These are phyloP conservation scores for Gnathonemus longibarbis DNA, from an alignment of 2,113 vertebrate genomes.

Conservation along the genomic window DNA sequence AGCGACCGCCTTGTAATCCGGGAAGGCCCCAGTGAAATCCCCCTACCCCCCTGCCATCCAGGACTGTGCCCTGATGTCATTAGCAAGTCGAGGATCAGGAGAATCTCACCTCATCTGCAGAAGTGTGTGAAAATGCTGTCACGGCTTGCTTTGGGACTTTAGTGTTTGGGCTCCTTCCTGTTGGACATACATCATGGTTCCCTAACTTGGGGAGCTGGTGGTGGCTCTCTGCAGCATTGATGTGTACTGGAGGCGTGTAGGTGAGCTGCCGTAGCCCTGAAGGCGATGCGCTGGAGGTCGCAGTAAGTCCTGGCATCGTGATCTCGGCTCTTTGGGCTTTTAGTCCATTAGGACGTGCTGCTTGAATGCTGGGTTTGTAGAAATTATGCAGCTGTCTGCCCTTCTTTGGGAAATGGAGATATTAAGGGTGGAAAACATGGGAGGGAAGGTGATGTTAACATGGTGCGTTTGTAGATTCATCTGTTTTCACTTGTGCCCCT, in stretches of 20 bases:
- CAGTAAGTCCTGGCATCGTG: background rate
- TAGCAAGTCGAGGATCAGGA: background rate
- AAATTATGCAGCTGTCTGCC: background rate
- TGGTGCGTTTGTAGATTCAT: background rate
- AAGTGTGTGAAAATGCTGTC: background rate
- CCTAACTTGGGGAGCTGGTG: background rate
- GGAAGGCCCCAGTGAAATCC: background rate
- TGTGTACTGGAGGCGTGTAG: background rate
- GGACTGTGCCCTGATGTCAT: slow-evolving; percentile 1
- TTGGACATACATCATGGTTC: background rate
- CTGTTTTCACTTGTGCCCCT: background rate
- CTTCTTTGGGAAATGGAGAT: background rate
- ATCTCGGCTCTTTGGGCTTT: background rate
- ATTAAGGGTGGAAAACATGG: background rate
- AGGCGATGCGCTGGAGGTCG: background rate
- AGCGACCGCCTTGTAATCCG: background rate
- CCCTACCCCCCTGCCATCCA: background rate
- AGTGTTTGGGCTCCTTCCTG: background rate
- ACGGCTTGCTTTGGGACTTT: background rate
- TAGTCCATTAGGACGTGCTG: background rate
- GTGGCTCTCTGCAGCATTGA: background rate
- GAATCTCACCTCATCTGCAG: background rate
- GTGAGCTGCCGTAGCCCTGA: background rate
- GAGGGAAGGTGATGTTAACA: background rate
- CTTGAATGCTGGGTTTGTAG: background rate